Percentiles rank a stretch among this genome's conserved stretches.
Conservation (phyloP, 2,113 vertebrate species). For the Colaptes auratus region DNA sequence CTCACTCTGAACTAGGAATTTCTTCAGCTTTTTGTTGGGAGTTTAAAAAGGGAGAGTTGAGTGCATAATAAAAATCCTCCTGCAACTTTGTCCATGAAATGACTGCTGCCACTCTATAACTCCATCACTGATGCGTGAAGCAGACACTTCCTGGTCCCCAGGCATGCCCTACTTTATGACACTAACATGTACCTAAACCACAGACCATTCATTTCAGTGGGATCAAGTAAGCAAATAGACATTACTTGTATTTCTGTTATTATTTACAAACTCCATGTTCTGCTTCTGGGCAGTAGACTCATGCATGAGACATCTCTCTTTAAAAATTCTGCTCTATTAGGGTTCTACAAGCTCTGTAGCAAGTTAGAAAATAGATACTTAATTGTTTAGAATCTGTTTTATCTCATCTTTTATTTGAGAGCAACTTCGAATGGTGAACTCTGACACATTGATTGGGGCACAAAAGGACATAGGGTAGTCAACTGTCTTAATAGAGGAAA, state of each 20-base stretch:
- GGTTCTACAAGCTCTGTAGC: not conserved
- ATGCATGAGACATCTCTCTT: not conserved
- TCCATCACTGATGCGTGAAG: not conserved
- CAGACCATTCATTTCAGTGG: not conserved
- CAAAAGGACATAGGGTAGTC: not conserved
- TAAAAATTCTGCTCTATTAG: not conserved
- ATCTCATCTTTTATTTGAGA: not conserved
- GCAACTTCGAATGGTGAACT: not conserved
- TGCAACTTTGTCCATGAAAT: not conserved
- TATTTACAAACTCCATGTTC: not conserved
- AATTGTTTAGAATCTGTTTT: not conserved
- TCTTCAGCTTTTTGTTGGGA: not conserved
- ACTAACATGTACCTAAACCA: not conserved
- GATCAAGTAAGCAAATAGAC: not conserved
- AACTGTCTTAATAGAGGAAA: not conserved
- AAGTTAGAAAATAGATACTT: not conserved
- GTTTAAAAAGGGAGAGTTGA: not conserved
- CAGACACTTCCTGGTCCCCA: not conserved
- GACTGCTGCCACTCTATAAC: not conserved
- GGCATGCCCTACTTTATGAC: not conserved
- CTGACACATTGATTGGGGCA: not conserved
- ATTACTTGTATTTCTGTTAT: not conserved
- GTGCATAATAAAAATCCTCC: not conserved
- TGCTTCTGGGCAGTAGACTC: not conserved
- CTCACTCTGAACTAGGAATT: not conserved